Evolutionary conservation across 2,113 vertebrate genomes (phyloP).

Genomic region (Eulemur macaco): DNA sequence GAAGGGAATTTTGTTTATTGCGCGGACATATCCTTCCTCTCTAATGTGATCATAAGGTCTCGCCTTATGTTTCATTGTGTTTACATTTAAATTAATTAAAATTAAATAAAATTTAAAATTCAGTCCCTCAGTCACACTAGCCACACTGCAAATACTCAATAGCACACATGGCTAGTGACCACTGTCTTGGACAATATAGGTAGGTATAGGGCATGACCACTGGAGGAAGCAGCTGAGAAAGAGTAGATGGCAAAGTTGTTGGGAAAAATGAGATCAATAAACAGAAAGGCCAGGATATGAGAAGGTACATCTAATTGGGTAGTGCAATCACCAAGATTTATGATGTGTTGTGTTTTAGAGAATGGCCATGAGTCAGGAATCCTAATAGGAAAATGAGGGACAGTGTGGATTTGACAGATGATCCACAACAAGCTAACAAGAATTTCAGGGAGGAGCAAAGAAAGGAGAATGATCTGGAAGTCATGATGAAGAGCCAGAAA

Average conservation of each 20-base stretch:
- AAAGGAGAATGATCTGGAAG: background rate
- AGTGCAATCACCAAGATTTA: background rate
- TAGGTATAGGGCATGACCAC: background rate
- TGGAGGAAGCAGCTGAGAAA: background rate
- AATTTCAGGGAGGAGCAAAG: background rate
- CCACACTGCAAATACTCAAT: background rate
- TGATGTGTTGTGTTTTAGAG: background rate
- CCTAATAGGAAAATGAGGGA: background rate
- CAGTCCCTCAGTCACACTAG: background rate
- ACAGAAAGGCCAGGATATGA: background rate
- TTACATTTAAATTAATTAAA: background rate
- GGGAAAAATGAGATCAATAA: background rate
- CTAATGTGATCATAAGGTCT: background rate
- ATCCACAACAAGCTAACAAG: background rate
- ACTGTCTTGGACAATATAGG: no score
- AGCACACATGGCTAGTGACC: background rate
- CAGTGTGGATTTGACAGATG: background rate
- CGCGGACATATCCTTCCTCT: background rate
- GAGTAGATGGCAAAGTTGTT: background rate
- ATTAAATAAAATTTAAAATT: background rate
- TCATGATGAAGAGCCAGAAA: background rate
- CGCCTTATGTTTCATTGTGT: background rate
- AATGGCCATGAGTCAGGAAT: background rate
- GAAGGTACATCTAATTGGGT: background rate
- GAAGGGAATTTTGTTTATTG: background rate